Base-by-base conservation (phyloP, 2,888 invertebrate genomes). In the Drosophila cracens region DNA sequence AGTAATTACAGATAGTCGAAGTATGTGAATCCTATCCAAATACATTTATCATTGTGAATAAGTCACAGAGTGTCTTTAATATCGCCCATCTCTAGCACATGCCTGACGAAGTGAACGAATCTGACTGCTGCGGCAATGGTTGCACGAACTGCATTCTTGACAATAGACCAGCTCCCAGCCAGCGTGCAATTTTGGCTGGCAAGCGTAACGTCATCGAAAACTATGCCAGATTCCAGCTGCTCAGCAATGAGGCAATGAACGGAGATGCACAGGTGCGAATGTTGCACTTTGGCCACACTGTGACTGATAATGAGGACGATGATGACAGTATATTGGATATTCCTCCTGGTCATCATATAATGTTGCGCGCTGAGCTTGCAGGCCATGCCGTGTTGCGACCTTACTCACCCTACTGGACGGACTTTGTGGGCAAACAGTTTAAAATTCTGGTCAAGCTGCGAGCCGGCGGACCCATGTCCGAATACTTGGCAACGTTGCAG, bases 361-460 rank as follows among this genome's bases (percentile, higher is more conserved):
- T 92, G 91, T 72, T 91, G 74, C 82, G 91, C 13, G 67, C 68
- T 5, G 65, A 58, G 29, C 8, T 70, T 10, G 4, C 53, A 6
- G 60, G 60, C 2, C 40, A 66, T 21, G 60, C 16, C 6, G 31
- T 38, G 34, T 63, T 91, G 56, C 91, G 93, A 2, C 93, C 93
- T 0, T 93, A 93, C 71, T 92, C 93, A 4, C 93, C 93, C 27
- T 93, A 90, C 66, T 91, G 91, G 88, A 83, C 89, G 43, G 84
- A 93, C 71, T 65, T 65, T 43, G 65, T 49, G 10, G 54, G 77
- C 38, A 83, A 91, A 63, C 83, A 92, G 80, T 96, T 96, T 91
- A 94, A 94, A 78, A 93, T 96, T 60, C 83, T 96, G 52, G 94
- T 96, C 0, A 96, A 96, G 92, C 91, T 94, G 58, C 95, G 95